Conservation (phyloP, 2,888 invertebrate species). For the Epicampocera succincta region DNA sequence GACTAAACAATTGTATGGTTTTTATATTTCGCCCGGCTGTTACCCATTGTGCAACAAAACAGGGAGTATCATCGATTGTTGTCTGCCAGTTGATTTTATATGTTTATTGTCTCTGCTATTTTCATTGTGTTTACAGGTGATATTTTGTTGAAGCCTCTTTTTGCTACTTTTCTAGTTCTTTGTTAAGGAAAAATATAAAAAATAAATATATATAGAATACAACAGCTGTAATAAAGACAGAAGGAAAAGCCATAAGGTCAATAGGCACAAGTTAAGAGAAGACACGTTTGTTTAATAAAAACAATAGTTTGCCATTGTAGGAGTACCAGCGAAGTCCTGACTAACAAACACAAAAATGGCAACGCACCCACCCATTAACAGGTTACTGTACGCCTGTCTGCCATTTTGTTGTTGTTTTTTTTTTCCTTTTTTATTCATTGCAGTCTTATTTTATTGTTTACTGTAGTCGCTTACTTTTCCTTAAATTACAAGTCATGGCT, state of each 20-base stretch:
- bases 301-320: slow-evolving; percentile 15
- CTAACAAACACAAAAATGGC: too few relatives aligned
- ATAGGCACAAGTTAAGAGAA: slow-evolving; percentile 4
- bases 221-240: slow-evolving; percentile 10
- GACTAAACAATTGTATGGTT: too few relatives aligned
- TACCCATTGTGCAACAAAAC: slow-evolving; percentile 51
- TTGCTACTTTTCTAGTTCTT: neutral
- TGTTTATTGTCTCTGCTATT: slow-evolving; percentile 26
- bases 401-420: slow-evolving; percentile 8
- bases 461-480: slow-evolving; percentile 3
- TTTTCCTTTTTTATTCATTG: slow-evolving; percentile 18
- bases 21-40: slow-evolving; percentile 15
- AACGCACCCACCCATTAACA: neutral
- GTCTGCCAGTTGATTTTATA: slow-evolving; percentile 25
- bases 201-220: slow-evolving; percentile 17
- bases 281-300: slow-evolving; percentile 9
- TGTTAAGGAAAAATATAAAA: neutral
- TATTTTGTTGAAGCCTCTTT: slow-evolving; percentile 49
- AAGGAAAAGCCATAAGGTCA: slow-evolving; percentile 58
- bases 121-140: slow-evolving; percentile 55
- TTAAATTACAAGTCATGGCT: slow-evolving; percentile 40
- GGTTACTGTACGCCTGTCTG: neutral
- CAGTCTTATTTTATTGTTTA: slow-evolving; percentile 1
- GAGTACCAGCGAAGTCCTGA: neutral
- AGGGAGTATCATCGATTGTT: slow-evolving; percentile 39